These are phyloP conservation scores for Actinostola sp. DNA, from an alignment of 92 coral and sea anemone species.

Conservation along the genomic window DNA sequence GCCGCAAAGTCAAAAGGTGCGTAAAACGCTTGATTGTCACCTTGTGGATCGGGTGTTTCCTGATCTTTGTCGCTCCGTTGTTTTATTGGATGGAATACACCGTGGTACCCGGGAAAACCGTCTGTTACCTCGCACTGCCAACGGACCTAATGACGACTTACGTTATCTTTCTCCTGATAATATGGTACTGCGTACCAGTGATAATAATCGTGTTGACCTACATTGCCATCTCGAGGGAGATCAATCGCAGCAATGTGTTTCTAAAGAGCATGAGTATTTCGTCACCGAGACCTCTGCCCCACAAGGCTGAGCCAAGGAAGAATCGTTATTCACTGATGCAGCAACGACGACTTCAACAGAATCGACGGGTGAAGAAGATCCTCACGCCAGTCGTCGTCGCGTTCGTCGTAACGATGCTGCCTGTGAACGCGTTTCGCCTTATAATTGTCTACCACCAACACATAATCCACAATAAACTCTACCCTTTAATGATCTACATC, in stretches of 20 bases:
- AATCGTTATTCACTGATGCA: conserved; percentile 11
- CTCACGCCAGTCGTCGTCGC: conserved; percentile 73
- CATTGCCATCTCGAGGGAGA: conserved; percentile 11
- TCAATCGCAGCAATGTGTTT: conserved; percentile 18
- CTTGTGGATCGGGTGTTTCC: conserved; percentile 13
- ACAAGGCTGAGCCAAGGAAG: neutral
- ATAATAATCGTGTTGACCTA: conserved; percentile 13
- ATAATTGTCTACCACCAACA: neutral
- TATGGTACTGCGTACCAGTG: conserved; percentile 11
- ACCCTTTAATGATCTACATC: conserved; percentile 3
- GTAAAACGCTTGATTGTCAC: neutral
- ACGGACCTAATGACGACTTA: neutral
- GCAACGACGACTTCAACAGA: conserved; percentile 52
- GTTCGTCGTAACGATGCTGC: conserved; percentile 49
- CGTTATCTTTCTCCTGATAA: neutral
- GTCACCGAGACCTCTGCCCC: conserved; percentile 1
- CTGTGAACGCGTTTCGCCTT: conserved; percentile 25
- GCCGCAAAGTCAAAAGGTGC: neutral
- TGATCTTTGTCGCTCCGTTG: conserved; percentile 1
- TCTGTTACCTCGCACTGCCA: neutral
- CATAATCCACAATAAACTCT: neutral
- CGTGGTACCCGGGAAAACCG: neutral
- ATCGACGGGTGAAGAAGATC: conserved; percentile 46
- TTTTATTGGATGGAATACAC: neutral
- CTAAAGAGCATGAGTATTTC: conserved; percentile 13